Evolutionary conservation across 2,888 invertebrate genomes (phyloP).

Genomic region (Melieria picta): DNA sequence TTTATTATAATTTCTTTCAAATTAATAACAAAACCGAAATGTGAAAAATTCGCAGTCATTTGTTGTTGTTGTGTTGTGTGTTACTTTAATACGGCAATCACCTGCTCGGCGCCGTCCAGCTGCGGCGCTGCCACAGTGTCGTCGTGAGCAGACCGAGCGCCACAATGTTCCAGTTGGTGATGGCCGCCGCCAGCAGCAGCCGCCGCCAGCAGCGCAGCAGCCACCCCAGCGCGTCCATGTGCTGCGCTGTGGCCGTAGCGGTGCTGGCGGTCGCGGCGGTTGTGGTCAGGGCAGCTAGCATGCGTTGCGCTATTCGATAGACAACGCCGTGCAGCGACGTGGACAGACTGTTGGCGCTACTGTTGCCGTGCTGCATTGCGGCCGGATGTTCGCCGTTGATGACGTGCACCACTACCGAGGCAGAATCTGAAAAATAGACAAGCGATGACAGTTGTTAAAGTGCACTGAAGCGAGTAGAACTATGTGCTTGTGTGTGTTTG

Average conservation of each 20-base stretch:
- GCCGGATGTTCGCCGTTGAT: constrained; percentile 79
- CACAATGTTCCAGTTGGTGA: constrained; percentile 36
- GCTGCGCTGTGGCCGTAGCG: constrained; percentile 17
- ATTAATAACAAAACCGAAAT: too few relatives aligned
- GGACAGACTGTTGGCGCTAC: constrained; percentile 60
- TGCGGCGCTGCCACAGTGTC: constrained; percentile 32
- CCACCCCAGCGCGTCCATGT: too few relatives aligned
- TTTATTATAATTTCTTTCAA: too few relatives aligned
- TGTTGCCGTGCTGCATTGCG: constrained; percentile 71
- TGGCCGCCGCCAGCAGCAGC: constrained; percentile 25
- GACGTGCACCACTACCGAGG: constrained; percentile 84
- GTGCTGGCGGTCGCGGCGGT: constrained; percentile 39
- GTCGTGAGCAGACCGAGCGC: constrained; percentile 15
- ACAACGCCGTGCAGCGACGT: constrained; percentile 48
- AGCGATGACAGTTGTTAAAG: too few relatives aligned
- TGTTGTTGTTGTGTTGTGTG: constrained; percentile 21
- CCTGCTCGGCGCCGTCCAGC: constrained; percentile 18
- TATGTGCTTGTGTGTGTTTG: neutral
- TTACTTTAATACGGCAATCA: constrained; percentile 10
- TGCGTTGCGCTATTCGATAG: constrained; percentile 45
- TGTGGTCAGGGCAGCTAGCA: constrained; percentile 37
- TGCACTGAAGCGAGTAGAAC: neutral
- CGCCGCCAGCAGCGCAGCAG: constrained; percentile 8
- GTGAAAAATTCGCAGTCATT: too few relatives aligned
- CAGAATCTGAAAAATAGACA: constrained; percentile 71